These are phyloP conservation scores for Monochamus alternatus DNA, from an alignment of 2,888 invertebrate species.

Conservation along the genomic window DNA sequence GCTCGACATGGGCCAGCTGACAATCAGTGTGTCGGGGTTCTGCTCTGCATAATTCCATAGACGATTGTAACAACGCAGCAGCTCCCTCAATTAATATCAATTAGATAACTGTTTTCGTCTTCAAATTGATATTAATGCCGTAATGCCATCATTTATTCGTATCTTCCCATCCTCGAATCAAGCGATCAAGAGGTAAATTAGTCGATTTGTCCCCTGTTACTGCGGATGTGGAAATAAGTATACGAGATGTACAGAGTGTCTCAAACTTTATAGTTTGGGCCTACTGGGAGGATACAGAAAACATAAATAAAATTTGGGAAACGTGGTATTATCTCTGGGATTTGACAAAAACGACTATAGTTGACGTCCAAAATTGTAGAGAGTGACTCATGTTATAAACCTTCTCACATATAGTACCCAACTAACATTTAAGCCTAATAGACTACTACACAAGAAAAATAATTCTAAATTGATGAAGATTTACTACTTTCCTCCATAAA, in stretches of 20 bases:
- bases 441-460: too few species aligned
- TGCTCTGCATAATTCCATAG: slow-evolving; percentile 61
- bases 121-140: slow-evolving; percentile 48
- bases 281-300: too few species aligned
- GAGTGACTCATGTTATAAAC: too few species aligned
- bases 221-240: neutral
- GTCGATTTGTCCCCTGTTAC: slow-evolving; percentile 16
- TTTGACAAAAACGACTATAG: too few species aligned
- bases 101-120: slow-evolving; percentile 58
- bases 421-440: too few species aligned
- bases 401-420: too few species aligned
- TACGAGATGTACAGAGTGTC: neutral
- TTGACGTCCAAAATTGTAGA: too few species aligned
- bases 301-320: too few species aligned
- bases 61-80: slow-evolving; percentile 64
- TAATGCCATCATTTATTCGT: slow-evolving; percentile 47
- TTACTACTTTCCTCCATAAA: too few species aligned
- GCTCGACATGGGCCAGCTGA: slow-evolving; percentile 58
- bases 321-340: too few species aligned
- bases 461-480: too few species aligned
- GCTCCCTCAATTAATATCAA: slow-evolving; percentile 65
- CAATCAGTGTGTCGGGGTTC: slow-evolving; percentile 58
- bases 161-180: slow-evolving; percentile 43
- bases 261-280: too few species aligned
- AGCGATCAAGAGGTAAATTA: slow-evolving; percentile 42